phyloP scores from a whole-genome alignment of 2,113 vertebrate species.

The Xenopus laevis region DNA sequence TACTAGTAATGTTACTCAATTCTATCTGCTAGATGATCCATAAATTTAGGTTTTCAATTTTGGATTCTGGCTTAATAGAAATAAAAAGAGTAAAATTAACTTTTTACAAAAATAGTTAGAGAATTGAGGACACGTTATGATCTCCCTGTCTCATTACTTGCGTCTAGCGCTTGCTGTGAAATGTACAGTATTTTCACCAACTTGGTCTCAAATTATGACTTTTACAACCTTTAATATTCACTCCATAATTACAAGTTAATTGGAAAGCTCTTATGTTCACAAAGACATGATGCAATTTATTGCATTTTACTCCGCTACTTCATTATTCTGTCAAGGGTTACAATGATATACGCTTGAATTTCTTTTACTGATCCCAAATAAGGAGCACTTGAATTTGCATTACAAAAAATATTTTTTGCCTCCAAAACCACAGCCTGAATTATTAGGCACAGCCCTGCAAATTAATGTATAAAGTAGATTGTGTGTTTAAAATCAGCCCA shows the following conservation, averaged over 20 bases:
- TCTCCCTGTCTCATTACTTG: conserved; percentile 34
- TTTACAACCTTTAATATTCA: conserved; percentile 18
- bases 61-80: too few species aligned
- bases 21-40: too few species aligned
- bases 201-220: conserved; percentile 15
- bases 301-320: not conserved
- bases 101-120: not conserved
- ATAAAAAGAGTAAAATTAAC: too few species aligned
- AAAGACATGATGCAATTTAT: conserved; percentile 21
- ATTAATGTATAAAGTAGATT: not conserved
- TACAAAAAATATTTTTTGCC: conserved; percentile 8
- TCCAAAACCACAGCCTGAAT: not conserved
- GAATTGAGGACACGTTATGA: too few species aligned
- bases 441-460: not conserved
- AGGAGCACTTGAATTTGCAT: conserved; percentile 26
- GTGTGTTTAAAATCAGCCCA: not conserved
- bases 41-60: too few species aligned
- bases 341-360: conserved; percentile 11
- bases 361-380: conserved; percentile 8
- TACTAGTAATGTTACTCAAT: too few species aligned
- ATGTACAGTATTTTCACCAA: conserved; percentile 23
- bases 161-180: not conserved
- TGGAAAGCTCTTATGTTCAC: conserved; percentile 13
- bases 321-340: conserved; percentile 10
- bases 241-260: conserved; percentile 38